These are phyloP conservation scores for Helicoverpa armigera DNA, from an alignment of 1,140 invertebrate genomes.

Conservation along the genomic window DNA sequence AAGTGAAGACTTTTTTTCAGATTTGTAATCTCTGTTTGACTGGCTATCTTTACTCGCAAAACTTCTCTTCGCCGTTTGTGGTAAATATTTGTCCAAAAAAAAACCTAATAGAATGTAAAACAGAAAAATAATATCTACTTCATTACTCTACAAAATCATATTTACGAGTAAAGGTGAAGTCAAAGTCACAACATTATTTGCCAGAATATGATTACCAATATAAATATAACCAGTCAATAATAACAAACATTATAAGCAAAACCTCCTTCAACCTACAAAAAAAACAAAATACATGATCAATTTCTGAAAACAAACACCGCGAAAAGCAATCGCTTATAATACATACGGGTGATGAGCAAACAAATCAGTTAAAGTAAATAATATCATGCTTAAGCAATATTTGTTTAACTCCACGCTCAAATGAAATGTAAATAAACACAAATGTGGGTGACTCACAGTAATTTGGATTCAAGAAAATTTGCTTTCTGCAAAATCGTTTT, in stretches of 20 bases:
- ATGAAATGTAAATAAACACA: constrained; percentile 41
- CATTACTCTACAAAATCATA: too few relatives aligned
- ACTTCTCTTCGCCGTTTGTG: too few relatives aligned
- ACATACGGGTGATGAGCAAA: constrained; percentile 26
- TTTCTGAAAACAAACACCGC: constrained; percentile 11
- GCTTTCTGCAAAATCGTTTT: constrained; percentile 17
- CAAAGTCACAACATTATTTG: too few relatives aligned
- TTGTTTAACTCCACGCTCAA: constrained; percentile 37
- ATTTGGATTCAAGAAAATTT: constrained; percentile 44
- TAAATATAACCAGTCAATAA: neutral
- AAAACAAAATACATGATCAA: constrained; percentile 4
- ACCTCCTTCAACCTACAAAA: neutral
- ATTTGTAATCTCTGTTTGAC: too few relatives aligned
- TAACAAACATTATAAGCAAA: neutral
- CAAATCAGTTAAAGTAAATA: constrained; percentile 33
- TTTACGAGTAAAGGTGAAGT: too few relatives aligned
- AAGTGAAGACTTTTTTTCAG: too few relatives aligned
- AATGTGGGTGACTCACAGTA: constrained; percentile 18
- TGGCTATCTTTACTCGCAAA: too few relatives aligned
- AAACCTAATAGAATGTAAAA: too few relatives aligned
- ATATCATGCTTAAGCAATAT: constrained; percentile 39
- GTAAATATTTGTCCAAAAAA: too few relatives aligned
- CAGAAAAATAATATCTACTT: too few relatives aligned
- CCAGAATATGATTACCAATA: neutral
- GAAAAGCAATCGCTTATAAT: constrained; percentile 18